Percentiles rank a stretch among this genome's conserved stretches.
phyloP scores from a whole-genome alignment of 1,140 invertebrate genomes.

The Akabosia matsudoensis region DNA sequence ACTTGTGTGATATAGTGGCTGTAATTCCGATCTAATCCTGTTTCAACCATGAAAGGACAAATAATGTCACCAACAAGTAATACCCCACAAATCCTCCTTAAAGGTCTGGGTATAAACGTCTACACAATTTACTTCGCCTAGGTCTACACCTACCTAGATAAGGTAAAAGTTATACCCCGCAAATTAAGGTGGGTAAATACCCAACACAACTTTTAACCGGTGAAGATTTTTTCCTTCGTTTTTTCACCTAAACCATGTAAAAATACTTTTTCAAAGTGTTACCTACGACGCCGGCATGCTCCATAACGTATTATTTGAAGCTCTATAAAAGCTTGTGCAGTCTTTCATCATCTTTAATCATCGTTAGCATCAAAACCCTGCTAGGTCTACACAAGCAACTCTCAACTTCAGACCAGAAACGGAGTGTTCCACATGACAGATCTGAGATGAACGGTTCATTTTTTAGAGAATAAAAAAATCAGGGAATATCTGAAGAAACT shows the following conservation, averaged over 20 bases:
- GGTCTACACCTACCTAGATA: background rate
- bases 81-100: too few species aligned
- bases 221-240: background rate
- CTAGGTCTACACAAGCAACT: too few species aligned
- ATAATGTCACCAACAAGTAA: too few species aligned
- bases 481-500: background rate
- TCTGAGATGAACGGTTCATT: conserved; percentile 15
- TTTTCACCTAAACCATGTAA: background rate
- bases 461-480: conserved; percentile 16
- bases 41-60: too few species aligned
- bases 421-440: conserved; percentile 23
- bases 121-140: too few species aligned
- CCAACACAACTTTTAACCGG: background rate
- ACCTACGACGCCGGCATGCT: background rate
- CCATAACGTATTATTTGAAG: background rate
- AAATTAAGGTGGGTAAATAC: too few species aligned
- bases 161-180: too few species aligned
- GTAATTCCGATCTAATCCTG: too few species aligned
- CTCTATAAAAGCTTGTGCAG: background rate
- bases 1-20: too few species aligned
- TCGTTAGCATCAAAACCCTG: background rate
- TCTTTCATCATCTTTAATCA: conserved; percentile 17
- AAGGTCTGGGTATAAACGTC: too few species aligned
- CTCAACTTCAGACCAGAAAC: conserved; percentile 8
- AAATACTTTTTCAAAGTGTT: background rate